Percentiles rank a stretch among this genome's conserved stretches.
phyloP scores from a whole-genome alignment of 2,797 vertebrate species.

The Peromyscus nudipes region DNA sequence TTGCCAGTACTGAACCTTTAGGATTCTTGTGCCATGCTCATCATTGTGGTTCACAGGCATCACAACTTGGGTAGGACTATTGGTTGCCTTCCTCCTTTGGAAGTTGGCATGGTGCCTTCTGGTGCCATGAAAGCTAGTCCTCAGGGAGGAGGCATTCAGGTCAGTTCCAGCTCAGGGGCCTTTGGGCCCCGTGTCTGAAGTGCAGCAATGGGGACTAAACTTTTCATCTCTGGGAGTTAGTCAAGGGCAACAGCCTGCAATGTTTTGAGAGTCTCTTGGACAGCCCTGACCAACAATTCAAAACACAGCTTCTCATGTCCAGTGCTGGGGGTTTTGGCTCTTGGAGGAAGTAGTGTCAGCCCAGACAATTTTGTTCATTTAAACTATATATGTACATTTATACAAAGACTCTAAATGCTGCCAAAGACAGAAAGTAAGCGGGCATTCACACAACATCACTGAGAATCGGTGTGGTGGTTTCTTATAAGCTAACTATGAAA shows the following conservation, averaged over 20 bases:
- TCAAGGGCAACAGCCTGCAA: neutral
- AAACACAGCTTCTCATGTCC: neutral
- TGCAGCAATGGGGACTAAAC: neutral
- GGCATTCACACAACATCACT: neutral
- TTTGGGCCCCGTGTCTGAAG: neutral
- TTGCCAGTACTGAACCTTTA: neutral
- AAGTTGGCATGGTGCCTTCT: neutral
- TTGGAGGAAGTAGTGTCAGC: neutral
- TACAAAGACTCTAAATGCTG: neutral
- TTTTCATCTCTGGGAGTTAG: neutral
- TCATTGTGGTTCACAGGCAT: neutral
- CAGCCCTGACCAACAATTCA: neutral
- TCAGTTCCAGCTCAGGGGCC: neutral
- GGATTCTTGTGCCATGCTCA: neutral
- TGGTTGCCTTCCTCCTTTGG: neutral
- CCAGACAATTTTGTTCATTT: neutral
- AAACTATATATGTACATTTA: neutral
- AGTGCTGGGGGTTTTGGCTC: neutral
- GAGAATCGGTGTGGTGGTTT: neutral
- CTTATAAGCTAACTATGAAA: neutral
- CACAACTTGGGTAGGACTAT: neutral
- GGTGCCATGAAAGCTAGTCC: neutral
- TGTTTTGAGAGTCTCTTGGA: neutral
- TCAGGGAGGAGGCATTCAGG: neutral
- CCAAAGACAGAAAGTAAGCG: slow-evolving; percentile 20